Conservation (phyloP, 1,140 invertebrate genomes). For the Lithobius niger region DNA sequence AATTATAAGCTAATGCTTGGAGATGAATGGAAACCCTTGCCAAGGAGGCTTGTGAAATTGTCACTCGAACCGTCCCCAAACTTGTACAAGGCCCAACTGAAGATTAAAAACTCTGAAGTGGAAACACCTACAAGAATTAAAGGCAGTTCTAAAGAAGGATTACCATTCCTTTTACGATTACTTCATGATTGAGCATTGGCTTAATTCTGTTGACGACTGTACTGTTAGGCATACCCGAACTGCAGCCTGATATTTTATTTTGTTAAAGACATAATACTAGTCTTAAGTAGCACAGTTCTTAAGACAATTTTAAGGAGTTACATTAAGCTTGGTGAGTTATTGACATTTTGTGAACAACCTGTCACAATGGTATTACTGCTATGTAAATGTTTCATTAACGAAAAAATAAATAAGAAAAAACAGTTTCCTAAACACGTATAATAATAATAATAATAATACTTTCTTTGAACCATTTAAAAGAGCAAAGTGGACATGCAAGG, state of each 20-base stretch:
- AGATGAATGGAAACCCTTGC: background rate
- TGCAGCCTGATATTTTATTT: background rate
- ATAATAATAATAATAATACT: too few species aligned
- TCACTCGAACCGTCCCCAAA: background rate
- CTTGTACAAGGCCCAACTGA: background rate
- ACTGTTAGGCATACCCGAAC: background rate
- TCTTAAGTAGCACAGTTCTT: background rate
- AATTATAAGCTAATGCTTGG: background rate
- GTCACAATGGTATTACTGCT: background rate
- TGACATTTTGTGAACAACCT: background rate
- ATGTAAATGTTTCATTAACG: too few species aligned
- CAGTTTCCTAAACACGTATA: too few species aligned
- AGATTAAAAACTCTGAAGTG: background rate
- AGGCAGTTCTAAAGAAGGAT: background rate
- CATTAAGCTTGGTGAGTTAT: background rate
- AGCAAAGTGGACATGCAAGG: too few species aligned
- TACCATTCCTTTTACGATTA: background rate
- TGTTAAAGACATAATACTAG: background rate
- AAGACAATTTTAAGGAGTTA: background rate
- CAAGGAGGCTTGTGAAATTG: background rate
- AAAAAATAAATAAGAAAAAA: too few species aligned
- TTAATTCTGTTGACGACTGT: background rate
- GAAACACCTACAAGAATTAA: background rate
- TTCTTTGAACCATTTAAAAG: too few species aligned
- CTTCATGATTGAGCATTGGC: background rate